These are phyloP conservation scores for Odocoileus virginianus DNA, from an alignment of 2,113 vertebrate genomes.

Conservation along the genomic window DNA sequence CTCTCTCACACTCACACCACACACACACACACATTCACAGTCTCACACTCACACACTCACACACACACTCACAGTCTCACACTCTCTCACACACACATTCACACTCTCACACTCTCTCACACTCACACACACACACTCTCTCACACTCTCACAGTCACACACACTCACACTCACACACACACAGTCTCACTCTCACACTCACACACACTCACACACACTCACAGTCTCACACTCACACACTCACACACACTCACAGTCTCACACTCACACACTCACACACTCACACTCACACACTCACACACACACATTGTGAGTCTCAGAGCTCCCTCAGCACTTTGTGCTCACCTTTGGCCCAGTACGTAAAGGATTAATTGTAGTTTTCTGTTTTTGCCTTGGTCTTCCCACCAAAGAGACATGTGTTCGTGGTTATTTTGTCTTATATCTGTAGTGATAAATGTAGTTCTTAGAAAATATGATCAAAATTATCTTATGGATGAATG, in stretches of 20 bases:
- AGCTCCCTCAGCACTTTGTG: not conserved
- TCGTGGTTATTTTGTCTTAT: not conserved
- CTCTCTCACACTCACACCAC: accelerated
- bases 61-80: not conserved
- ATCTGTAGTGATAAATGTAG: not conserved
- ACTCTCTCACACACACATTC: no score
- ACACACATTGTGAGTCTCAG: not conserved
- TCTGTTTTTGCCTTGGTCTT: not conserved
- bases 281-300: no score
- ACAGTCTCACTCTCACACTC: accelerated
- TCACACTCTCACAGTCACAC: accelerated
- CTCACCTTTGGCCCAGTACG: not conserved
- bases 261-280: no score
- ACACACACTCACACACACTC: no score
- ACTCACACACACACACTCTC: accelerated
- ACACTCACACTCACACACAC: no score
- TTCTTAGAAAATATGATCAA: not conserved
- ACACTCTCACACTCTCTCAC: accelerated
- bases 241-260: not conserved
- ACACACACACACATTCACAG: not conserved
- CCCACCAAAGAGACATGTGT: not conserved
- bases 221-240: not conserved
- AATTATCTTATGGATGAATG: not conserved
- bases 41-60: accelerated
- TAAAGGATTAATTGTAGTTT: not conserved